Conservation (phyloP, 2,888 invertebrate species). For the Cepaea hortensis region DNA sequence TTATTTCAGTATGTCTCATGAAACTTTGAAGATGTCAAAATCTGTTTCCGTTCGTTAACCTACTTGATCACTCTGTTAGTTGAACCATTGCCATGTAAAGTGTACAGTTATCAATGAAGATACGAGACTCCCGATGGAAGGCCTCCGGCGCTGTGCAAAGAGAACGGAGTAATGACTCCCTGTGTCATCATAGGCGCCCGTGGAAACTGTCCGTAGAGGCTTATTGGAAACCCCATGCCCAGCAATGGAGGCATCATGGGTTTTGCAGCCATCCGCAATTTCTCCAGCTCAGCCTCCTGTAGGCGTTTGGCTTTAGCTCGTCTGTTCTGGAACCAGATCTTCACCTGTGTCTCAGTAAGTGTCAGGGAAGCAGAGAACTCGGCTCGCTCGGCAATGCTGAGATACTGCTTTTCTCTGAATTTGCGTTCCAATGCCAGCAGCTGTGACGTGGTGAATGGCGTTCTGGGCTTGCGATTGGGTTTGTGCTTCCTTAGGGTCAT, state of each 20-base stretch:
- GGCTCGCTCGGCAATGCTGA: constrained; percentile 94
- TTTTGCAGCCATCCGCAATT: constrained; percentile 88
- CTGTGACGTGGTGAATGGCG: constrained; percentile 97
- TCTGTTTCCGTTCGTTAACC: no score
- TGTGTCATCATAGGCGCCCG: constrained; percentile 44
- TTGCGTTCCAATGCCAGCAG: constrained; percentile 92
- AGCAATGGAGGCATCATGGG: constrained; percentile 82
- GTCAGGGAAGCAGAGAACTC: constrained; percentile 93
- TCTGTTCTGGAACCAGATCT: constrained; percentile 74
- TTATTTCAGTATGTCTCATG: no score
- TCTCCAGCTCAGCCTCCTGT: constrained; percentile 92
- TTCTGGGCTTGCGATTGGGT: constrained; percentile 94
- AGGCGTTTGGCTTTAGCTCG: constrained; percentile 56
- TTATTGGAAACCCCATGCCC: constrained; percentile 56
- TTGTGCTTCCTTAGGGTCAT: constrained; percentile 90
- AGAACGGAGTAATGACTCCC: constrained; percentile 45
- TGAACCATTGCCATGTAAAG: no score
- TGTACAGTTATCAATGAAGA: constrained; percentile 31
- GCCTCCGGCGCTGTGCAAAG: constrained; percentile 32
- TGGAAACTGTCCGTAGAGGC: constrained; percentile 44
- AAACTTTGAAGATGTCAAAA: no score
- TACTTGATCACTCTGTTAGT: no score
- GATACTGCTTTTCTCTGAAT: constrained; percentile 94
- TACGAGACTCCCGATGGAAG: constrained; percentile 41
- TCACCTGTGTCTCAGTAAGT: constrained; percentile 90